Evolutionary conservation across 2,888 invertebrate species (phyloP), one percentile per base, ranked within the genome.

Genomic region (Morpho helenor): DNA sequence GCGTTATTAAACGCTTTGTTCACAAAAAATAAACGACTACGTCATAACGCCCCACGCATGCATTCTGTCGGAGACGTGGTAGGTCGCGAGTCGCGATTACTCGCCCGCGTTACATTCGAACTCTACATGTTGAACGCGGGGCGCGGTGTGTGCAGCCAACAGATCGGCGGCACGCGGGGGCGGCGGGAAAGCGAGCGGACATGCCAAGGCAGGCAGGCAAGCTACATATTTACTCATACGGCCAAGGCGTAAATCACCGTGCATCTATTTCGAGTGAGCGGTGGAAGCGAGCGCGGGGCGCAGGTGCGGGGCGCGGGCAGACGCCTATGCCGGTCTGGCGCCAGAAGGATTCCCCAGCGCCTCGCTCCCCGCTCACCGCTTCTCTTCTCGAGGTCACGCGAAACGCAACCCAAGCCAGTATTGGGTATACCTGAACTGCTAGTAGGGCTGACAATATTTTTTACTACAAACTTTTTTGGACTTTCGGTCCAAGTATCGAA

Each of bases 281-380:
- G 63, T 58, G 57, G 86, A 41, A 78, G 77, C 69, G 67, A 60
- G 79, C 76, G 70, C 70, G 78, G 64, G 80, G 82, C 79, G 82
- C 74, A 67, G 77, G 69, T 69, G 79, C 64, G 80, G 83, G 81
- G 82, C 74, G 82, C 81, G 81, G 82, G 82, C 79, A 86, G 88
- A 87, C 87, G 77, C 79, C 80, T 82, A 75, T 87, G 89, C 79
- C 91, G 86, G 89, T 89, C 91, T 91, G 90, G 91, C 91, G 91
- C 91, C 91, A 90, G 85, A 87, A 89, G 91, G 91, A 91, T 91
- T 91, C 91, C 91, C 91, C 91, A 87, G 87, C 88, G 84, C 86
- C 82, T 75, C 85, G 59, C 72, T 63, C 72, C 75, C 72, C 73
- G 72, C 75, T 66, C 72, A 22, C 69, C 74, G 66, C 72, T 69